phyloP scores from a whole-genome alignment of 2,113 vertebrate species.

The Centropristis striata region DNA sequence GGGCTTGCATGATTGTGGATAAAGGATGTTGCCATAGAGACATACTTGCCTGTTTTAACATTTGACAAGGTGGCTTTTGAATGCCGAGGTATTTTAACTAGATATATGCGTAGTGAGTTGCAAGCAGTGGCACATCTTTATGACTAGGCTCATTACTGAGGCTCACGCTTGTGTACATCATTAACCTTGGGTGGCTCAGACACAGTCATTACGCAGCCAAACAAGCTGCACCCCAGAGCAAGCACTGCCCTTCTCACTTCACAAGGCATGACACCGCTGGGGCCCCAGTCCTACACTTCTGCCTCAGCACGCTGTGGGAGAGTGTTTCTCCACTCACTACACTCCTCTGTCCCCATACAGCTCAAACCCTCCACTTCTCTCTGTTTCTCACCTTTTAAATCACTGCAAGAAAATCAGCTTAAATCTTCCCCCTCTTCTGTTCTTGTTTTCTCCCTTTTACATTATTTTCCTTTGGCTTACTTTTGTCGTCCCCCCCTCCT shows the following conservation, averaged over 20 bases:
- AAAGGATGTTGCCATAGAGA: conserved; percentile 60
- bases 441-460: conserved; percentile 10
- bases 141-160: conserved; percentile 77
- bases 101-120: conserved; percentile 51
- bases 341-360: conserved; percentile 2
- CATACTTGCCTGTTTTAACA: conserved; percentile 16
- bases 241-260: conserved; percentile 82
- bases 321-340: conserved; percentile 9
- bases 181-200: conserved; percentile 86
- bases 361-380: conserved; percentile 16
- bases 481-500: too few relatives aligned
- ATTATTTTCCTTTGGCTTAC: conserved; percentile 5
- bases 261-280: conserved; percentile 70
- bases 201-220: conserved; percentile 81
- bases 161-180: conserved; percentile 79
- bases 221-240: conserved; percentile 79
- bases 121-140: conserved; percentile 65
- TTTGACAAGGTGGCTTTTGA: conserved; percentile 52
- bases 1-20: conserved; percentile 18
- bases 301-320: conserved; percentile 47
- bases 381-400: conserved; percentile 29
- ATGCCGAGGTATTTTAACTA: conserved; percentile 62
- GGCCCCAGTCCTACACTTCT: conserved; percentile 46
- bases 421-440: conserved; percentile 14
- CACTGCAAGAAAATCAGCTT: conserved; percentile 35